phyloP scores from a whole-genome alignment of 2,797 vertebrate genomes.

The Bovichtus diacanthus region DNA sequence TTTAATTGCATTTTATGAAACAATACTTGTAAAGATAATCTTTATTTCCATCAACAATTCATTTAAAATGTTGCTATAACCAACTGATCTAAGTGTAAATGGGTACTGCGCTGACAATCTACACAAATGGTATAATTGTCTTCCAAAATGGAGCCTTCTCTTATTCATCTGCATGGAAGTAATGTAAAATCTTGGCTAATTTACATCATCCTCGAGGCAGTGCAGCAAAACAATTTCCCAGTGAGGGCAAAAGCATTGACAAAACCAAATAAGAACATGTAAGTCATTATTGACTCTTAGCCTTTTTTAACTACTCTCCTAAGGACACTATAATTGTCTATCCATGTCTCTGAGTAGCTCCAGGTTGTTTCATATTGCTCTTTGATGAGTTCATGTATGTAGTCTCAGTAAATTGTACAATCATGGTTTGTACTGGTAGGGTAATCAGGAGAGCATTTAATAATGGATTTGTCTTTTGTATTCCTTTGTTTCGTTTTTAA shows the following conservation, averaged over 20 bases:
- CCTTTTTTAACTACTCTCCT: conserved; percentile 83
- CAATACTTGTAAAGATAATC: conserved; percentile 29
- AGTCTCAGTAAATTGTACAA: conserved; percentile 52
- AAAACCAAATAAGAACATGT: conserved; percentile 81
- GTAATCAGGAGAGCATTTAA: conserved; percentile 45
- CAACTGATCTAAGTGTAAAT: conserved; percentile 63
- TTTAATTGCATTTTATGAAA: conserved; percentile 45
- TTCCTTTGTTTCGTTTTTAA: conserved; percentile 26
- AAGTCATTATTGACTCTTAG: conserved; percentile 83
- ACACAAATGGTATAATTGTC: conserved; percentile 67
- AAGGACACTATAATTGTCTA: conserved; percentile 79
- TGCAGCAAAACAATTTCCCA: conserved; percentile 77
- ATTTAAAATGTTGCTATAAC: conserved; percentile 19
- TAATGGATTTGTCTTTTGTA: conserved; percentile 41
- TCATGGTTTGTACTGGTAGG: conserved; percentile 41
- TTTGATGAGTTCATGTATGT: conserved; percentile 75
- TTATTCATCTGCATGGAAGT: conserved; percentile 60
- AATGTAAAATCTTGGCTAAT: conserved; percentile 74
- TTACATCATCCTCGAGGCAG: conserved; percentile 79
- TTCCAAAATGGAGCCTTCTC: conserved; percentile 46
- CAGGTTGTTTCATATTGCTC: conserved; percentile 75
- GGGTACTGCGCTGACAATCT: conserved; percentile 30
- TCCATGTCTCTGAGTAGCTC: conserved; percentile 73
- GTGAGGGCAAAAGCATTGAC: conserved; percentile 71
- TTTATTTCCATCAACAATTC: conserved; percentile 40